Conservation (phyloP, 2,888 invertebrate genomes). For the Euclidia mi region DNA sequence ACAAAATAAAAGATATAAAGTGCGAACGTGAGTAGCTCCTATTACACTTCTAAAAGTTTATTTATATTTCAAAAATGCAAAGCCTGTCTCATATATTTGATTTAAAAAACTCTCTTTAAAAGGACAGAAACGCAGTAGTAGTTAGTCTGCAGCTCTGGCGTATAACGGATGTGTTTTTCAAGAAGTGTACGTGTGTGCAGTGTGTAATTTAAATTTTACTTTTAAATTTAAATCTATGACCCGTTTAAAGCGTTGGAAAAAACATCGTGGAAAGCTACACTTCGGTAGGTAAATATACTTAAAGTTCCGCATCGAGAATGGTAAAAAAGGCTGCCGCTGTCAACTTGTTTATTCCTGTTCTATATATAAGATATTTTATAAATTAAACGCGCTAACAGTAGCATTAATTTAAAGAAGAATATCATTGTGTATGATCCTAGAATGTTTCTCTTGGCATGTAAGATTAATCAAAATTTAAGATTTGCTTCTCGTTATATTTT, state of each 20-base stretch:
- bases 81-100: neutral
- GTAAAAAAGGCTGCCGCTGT: slow-evolving; percentile 9
- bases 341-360: slow-evolving; percentile 13
- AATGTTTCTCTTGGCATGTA: no score
- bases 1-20: no score
- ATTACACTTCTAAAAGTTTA: no score
- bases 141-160: slow-evolving; percentile 24
- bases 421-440: no score
- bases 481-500: no score
- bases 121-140: slow-evolving; percentile 13
- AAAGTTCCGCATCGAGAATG: slow-evolving; percentile 19
- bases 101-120: neutral
- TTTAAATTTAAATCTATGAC: slow-evolving; percentile 42
- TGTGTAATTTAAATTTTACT: slow-evolving; percentile 37
- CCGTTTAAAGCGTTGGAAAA: slow-evolving; percentile 26
- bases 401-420: no score
- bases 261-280: slow-evolving; percentile 20
- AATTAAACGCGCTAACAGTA: neutral
- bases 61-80: no score
- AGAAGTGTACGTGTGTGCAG: slow-evolving; percentile 21
- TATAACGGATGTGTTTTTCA: slow-evolving; percentile 37
- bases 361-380: neutral
- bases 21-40: no score
- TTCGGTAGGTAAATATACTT: slow-evolving; percentile 29
- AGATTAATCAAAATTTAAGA: no score